Evolutionary conservation across 2,113 vertebrate species (phyloP).

Genomic region (Rostratula benghalensis): DNA sequence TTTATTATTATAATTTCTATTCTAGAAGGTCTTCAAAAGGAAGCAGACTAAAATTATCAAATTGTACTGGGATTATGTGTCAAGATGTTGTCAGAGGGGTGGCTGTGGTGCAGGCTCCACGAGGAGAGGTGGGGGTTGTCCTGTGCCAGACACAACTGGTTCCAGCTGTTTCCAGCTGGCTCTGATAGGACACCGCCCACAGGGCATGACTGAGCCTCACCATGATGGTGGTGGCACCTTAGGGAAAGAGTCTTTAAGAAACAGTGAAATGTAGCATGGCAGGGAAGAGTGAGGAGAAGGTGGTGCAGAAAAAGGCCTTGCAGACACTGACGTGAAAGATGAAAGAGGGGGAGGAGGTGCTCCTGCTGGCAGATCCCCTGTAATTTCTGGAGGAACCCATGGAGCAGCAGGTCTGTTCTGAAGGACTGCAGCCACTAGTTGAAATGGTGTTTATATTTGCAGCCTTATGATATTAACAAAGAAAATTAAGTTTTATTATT

Average conservation of each 20-base stretch:
- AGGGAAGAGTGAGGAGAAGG: neutral
- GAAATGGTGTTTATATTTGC: neutral
- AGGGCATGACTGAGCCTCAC: accelerated
- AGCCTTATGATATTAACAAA: neutral
- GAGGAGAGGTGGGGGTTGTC: accelerated
- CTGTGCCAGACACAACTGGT: accelerated
- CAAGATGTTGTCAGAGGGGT: neutral
- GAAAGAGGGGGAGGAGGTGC: neutral
- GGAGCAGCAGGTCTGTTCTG: neutral
- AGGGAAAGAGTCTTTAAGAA: neutral
- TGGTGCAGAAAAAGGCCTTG: neutral
- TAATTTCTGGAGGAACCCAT: neutral
- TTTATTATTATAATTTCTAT: neutral
- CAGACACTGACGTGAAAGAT: neutral
- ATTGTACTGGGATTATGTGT: neutral
- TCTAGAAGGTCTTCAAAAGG: neutral
- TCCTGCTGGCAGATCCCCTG: accelerated
- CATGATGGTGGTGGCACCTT: accelerated
- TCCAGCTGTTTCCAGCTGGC: accelerated
- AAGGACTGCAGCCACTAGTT: neutral
- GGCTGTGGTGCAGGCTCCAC: accelerated
- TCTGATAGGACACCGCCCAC: accelerated
- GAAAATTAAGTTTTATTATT: neutral
- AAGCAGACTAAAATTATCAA: neutral
- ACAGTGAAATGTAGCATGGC: neutral